A percentile compares a stretch with the other conserved stretches of the same genome.
Evolutionary conservation across 1,140 invertebrate species (phyloP).

Genomic region (Aporrectodea caliginosa): DNA sequence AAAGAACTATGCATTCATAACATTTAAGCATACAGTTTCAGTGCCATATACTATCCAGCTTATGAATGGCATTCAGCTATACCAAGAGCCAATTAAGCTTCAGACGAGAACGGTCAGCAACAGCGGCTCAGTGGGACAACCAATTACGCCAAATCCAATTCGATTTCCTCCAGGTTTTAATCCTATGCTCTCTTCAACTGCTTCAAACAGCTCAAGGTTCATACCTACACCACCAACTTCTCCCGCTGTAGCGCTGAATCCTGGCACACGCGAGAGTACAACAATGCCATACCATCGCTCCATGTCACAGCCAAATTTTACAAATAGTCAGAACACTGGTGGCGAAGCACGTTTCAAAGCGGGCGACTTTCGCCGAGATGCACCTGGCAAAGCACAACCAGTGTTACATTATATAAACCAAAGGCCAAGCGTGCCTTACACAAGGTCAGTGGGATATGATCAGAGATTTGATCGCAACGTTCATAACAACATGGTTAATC

Average conservation of each 20-base stretch:
- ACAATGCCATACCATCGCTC: background rate
- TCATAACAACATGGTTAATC: too few relatives aligned
- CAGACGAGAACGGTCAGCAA: slow-evolving; percentile 35
- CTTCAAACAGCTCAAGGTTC: background rate
- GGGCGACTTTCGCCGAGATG: background rate
- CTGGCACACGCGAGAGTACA: too few relatives aligned
- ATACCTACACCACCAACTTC: background rate
- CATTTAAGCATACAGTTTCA: slow-evolving; percentile 68
- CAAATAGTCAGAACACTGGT: slow-evolving; percentile 30
- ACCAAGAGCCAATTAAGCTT: slow-evolving; percentile 45
- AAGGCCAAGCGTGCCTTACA: background rate
- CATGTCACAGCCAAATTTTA: slow-evolving; percentile 28
- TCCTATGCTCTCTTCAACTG: background rate
- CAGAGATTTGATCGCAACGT: background rate
- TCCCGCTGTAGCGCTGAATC: background rate
- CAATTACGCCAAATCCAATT: background rate
- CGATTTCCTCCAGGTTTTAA: too few relatives aligned
- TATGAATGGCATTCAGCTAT: slow-evolving; percentile 64
- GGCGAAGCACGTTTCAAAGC: slow-evolving; percentile 21
- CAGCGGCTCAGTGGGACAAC: slow-evolving; percentile 28
- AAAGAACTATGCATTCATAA: slow-evolving; percentile 69
- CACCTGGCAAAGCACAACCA: background rate
- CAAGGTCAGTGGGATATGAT: background rate
- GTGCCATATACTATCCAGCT: slow-evolving; percentile 69
- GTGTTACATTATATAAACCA: background rate